These are phyloP conservation scores for Synodontis membranacea DNA, from an alignment of 2,113 vertebrate species.

Conservation along the genomic window DNA sequence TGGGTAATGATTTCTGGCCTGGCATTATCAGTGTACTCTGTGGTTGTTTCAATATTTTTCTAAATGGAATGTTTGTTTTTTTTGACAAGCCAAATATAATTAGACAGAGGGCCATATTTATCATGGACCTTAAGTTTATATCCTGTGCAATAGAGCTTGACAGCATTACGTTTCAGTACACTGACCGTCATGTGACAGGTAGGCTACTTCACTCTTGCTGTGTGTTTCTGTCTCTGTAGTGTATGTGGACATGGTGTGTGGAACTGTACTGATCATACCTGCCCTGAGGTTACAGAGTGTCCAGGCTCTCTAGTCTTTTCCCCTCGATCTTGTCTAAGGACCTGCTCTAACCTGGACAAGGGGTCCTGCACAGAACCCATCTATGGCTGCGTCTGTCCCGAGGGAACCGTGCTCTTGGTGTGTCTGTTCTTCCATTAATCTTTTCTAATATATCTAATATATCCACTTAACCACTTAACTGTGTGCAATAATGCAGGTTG, in stretches of 20 bases:
- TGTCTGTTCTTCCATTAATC: background rate
- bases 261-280: constrained; percentile 75
- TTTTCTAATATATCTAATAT: background rate
- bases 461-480: background rate
- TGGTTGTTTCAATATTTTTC: background rate
- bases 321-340: constrained; percentile 80
- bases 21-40: background rate
- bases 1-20: background rate
- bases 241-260: constrained; percentile 74
- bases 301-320: constrained; percentile 75
- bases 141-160: background rate
- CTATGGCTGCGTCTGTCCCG: constrained; percentile 83
- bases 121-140: background rate
- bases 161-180: background rate
- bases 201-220: background rate
- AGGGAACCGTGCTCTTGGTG: constrained; percentile 81
- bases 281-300: constrained; percentile 70
- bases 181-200: background rate
- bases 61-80: background rate
- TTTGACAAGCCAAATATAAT: background rate
- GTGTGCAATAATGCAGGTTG: background rate
- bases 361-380: constrained; percentile 68
- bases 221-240: constrained; percentile 58
- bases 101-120: background rate
- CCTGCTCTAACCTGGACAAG: constrained; percentile 73